Conservation (phyloP, 2,797 vertebrate species). For the Sardinella longiceps region DNA sequence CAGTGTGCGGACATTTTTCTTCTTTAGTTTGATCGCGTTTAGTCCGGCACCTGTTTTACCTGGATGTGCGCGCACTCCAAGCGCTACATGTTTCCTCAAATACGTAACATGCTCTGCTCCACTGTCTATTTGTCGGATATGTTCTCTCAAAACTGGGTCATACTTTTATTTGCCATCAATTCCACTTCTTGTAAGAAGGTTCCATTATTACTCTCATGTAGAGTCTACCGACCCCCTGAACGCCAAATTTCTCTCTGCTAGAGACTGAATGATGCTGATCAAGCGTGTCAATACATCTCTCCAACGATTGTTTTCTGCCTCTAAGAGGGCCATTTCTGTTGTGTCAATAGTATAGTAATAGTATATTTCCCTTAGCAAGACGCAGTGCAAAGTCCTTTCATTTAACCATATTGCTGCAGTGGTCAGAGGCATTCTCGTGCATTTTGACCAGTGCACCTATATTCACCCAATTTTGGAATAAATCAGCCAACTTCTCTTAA, state of each 20-base stretch:
- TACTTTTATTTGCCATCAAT: conserved; percentile 40
- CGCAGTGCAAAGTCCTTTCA: conserved; percentile 23
- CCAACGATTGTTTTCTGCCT: conserved; percentile 34
- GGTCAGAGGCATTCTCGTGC: neutral
- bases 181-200: conserved; percentile 50
- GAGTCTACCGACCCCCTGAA: neutral
- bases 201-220: conserved; percentile 30
- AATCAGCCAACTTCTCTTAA: no score
- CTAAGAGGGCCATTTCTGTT: conserved; percentile 26
- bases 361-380: conserved; percentile 37
- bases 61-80: no score
- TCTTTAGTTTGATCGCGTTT: no score
- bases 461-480: no score
- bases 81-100: no score
- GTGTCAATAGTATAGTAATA: no score
- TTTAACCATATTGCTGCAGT: conserved; percentile 20
- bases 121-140: conserved; percentile 26
- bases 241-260: conserved; percentile 50
- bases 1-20: no score
- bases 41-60: no score
- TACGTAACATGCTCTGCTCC: neutral
- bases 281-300: conserved; percentile 38
- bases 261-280: conserved; percentile 40
- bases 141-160: conserved; percentile 35
- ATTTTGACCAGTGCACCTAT: neutral